Evolutionary conservation across 2,113 vertebrate genomes (phyloP).

Genomic region (Paraplagusia blochii): DNA sequence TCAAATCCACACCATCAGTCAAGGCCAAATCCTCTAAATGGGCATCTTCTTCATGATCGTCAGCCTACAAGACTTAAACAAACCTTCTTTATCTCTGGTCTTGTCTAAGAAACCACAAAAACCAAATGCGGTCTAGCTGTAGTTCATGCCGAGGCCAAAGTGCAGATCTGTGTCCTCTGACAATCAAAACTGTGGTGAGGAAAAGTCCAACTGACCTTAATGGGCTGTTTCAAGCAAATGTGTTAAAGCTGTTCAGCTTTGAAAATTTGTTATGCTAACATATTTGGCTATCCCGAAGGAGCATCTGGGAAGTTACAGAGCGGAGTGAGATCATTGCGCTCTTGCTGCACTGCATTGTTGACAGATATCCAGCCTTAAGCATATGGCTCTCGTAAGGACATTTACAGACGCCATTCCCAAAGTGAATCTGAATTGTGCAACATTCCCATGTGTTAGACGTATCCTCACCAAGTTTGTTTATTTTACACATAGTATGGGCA

Average conservation of each 20-base stretch:
- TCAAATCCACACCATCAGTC: background rate
- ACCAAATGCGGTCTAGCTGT: background rate
- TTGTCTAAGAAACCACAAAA: background rate
- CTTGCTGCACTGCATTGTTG: conserved; percentile 32
- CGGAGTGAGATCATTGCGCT: conserved; percentile 33
- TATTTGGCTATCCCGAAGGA: conserved; percentile 30
- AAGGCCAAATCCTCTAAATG: background rate
- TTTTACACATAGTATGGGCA: conserved; percentile 22
- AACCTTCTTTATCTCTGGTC: too few relatives aligned
- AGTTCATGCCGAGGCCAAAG: background rate
- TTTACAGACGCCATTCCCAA: conserved; percentile 32
- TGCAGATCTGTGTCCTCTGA: background rate
- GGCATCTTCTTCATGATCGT: background rate
- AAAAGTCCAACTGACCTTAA: background rate
- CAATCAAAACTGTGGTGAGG: background rate
- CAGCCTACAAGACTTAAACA: background rate
- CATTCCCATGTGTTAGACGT: conserved; percentile 14
- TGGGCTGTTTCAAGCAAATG: background rate
- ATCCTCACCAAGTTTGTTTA: conserved; percentile 24
- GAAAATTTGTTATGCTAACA: conserved; percentile 18
- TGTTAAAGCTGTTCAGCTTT: conserved; percentile 22
- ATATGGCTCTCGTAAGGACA: conserved; percentile 53
- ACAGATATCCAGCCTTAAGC: conserved; percentile 38
- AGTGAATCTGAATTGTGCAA: conserved; percentile 28
- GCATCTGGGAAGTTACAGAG: conserved; percentile 46